Conservation (phyloP, 2,888 invertebrate species). For the Frankliniella fusca region DNA sequence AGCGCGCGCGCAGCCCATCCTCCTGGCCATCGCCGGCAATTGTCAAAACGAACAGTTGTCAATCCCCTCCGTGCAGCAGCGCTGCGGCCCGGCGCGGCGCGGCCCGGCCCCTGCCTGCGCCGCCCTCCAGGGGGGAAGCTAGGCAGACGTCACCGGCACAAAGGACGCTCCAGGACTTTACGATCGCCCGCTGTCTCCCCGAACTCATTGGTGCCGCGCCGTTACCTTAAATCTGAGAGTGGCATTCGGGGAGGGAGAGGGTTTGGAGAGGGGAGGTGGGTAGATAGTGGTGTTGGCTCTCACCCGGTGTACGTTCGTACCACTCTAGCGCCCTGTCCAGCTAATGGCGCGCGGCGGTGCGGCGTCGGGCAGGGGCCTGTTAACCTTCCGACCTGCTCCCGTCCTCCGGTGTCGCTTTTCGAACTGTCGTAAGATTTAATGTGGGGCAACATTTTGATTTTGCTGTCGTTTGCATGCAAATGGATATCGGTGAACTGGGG, state of each 20-base stretch:
- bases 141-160: neutral
- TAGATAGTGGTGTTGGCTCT: too few relatives aligned
- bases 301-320: too few relatives aligned
- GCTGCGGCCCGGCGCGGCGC: neutral
- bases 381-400: neutral
- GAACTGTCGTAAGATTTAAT: neutral
- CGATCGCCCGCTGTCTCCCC: neutral
- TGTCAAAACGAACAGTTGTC: conserved; percentile 22
- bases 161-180: neutral
- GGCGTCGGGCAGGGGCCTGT: neutral
- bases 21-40: neutral
- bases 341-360: neutral
- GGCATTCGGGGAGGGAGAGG: too few relatives aligned
- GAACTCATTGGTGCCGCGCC: neutral
- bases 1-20: too few relatives aligned
- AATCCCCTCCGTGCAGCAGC: conserved; percentile 10
- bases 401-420: neutral
- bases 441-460: conserved; percentile 16
- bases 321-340: too few relatives aligned
- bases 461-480: neutral
- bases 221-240: neutral
- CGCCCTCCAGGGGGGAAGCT: neutral
- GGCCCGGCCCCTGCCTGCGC: neutral
- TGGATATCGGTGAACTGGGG: neutral
- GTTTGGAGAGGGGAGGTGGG: too few relatives aligned